These are phyloP conservation scores for Limnephilus lunatus DNA, from an alignment of 2,888 invertebrate genomes.

Conservation along the genomic window DNA sequence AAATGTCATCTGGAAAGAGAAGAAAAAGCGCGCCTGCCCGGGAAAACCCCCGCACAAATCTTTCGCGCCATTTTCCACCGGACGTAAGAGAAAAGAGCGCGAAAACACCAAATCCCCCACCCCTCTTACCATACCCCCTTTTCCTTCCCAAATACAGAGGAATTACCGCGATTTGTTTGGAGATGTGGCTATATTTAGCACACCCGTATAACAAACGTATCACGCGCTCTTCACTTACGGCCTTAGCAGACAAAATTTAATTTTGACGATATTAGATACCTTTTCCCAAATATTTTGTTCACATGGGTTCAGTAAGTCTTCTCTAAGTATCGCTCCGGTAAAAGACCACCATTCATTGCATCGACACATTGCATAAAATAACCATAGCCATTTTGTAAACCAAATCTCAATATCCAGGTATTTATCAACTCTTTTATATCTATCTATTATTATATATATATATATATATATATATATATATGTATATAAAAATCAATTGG, in stretches of 20 bases:
- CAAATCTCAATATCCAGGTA: no score
- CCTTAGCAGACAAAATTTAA: not conserved
- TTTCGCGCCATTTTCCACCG: conserved; percentile 6
- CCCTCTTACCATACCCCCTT: not conserved
- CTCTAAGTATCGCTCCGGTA: no score
- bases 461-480: no score
- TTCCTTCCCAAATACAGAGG: not conserved
- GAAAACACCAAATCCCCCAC: not conserved
- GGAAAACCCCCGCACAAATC: conserved; percentile 13
- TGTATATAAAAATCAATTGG: no score
- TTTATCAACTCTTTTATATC: no score
- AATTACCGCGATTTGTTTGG: not conserved
- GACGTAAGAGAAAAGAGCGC: conserved; percentile 14
- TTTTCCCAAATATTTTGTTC: no score
- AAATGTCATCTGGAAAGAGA: conserved; percentile 37
- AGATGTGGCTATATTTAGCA: not conserved
- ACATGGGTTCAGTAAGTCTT: no score
- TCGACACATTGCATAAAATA: no score
- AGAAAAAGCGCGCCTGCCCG: conserved; percentile 15
- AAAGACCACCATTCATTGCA: no score
- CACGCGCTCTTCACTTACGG: not conserved
- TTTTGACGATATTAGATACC: not conserved
- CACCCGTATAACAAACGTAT: not conserved
- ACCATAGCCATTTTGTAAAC: no score
- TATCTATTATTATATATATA: no score